Conservation (phyloP, 1,140 invertebrate species). For the Philopotamus ludificatus region DNA sequence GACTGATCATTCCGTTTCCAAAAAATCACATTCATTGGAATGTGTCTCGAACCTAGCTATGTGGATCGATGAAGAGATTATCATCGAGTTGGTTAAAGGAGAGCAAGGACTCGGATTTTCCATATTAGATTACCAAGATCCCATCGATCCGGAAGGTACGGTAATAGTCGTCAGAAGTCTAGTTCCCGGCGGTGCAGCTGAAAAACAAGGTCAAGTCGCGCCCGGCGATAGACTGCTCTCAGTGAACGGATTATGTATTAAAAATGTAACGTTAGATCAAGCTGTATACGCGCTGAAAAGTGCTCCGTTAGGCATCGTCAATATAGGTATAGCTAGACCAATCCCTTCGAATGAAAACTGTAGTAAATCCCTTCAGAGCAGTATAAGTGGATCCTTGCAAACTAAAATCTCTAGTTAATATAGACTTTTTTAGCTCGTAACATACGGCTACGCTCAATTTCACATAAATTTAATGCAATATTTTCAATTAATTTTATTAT, state of each 20-base stretch:
- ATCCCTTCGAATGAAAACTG: constrained; percentile 47
- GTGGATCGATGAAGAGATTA: constrained; percentile 87
- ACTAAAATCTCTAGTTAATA: constrained; percentile 40
- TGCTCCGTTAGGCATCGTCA: constrained; percentile 78
- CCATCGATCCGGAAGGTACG: constrained; percentile 81
- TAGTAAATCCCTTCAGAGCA: constrained; percentile 51
- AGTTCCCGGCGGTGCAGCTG: constrained; percentile 88
- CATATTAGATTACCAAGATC: constrained; percentile 92
- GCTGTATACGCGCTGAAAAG: constrained; percentile 88
- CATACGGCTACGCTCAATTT: constrained; percentile 5
- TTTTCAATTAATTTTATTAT: neutral
- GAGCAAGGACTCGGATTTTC: constrained; percentile 92
- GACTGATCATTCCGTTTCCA: constrained; percentile 63
- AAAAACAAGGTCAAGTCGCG: constrained; percentile 83
- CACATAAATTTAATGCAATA: constrained; percentile 1
- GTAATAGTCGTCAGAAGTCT: constrained; percentile 93
- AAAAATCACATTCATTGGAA: constrained; percentile 88
- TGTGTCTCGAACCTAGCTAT: constrained; percentile 87
- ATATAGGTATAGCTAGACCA: constrained; percentile 64
- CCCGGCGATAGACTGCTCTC: constrained; percentile 89
- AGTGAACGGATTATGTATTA: constrained; percentile 82
- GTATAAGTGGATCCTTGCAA: constrained; percentile 32
- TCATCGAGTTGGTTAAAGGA: constrained; percentile 83
- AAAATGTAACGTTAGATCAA: constrained; percentile 85
- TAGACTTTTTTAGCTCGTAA: constrained; percentile 14